Evolutionary conservation across 2,888 invertebrate genomes (phyloP), one percentile per base, ranked within the genome.

Genomic region (Dolichopus griseipennis): DNA sequence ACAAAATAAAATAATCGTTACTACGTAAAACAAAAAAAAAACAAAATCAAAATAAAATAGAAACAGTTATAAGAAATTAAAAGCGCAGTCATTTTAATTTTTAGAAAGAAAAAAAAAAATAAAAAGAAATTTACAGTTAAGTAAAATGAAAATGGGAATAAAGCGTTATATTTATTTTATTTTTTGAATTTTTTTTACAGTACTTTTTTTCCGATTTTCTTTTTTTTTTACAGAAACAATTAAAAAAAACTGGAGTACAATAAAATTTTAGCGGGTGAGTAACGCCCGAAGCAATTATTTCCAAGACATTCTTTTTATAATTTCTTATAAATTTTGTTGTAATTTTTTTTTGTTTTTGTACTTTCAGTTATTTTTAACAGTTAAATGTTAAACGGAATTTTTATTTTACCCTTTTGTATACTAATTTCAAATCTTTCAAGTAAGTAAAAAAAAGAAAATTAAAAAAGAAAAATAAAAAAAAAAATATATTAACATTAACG

Each of bases 221-320:
- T 27, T 2, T n/a, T 27, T 27, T 27, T 27, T 52, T 18, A 43
- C 12, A 43, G 52, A 52, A 52, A 52, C 18, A 52, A 52, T 52
- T 52, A 52, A 18, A 52, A n/a, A 12, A n/a, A 12, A 52, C 6
- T 1, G 52, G 18, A 18, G n/a, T 52, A 52, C n/a, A 52, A 52
- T 52, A 52, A 52, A 52, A 52, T 52, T 52, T 52, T 52, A 15
- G 52, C n/a, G 52, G n/a, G 52, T 52, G 18, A n/a, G 18, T 52
- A 18, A 18, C 15, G 52, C 52, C 18, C 15, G 2, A 52, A 52
- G 52, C 52, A 52, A 52, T 52, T 52, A 52, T 52, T 52, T 52
- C 52, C 52, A 52, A 52, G 52, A 52, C 52, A 52, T 52, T 52
- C 52, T 15, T 52, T 52, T 52, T 52, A n/a, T 52, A 52, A n/a